A percentile compares a stretch with the other conserved stretches of the same genome.
Evolutionary conservation across 2,888 invertebrate genomes (phyloP).

Genomic region (Drosophila nigritarsus): DNA sequence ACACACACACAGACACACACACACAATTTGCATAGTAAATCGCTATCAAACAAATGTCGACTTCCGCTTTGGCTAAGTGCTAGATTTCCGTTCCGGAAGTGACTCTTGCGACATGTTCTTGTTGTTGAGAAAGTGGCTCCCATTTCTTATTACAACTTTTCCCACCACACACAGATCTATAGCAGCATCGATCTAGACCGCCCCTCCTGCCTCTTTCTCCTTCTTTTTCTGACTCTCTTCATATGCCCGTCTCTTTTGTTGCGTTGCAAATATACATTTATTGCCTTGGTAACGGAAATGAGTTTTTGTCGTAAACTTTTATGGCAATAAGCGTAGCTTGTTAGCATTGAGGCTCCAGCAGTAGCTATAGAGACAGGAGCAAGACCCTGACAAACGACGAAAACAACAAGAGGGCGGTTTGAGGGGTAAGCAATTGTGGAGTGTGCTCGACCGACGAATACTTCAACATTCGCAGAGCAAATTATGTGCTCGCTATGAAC

Average conservation of each 20-base stretch:
- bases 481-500: not conserved
- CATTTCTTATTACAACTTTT: slow-evolving; percentile 16
- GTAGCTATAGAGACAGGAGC: slow-evolving; percentile 34
- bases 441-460: not conserved
- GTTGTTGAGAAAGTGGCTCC: slow-evolving; percentile 7
- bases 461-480: not conserved
- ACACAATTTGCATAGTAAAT: slow-evolving; percentile 50
- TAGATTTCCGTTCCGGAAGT: slow-evolving; percentile 64
- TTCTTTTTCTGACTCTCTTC: not conserved
- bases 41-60: slow-evolving; percentile 59
- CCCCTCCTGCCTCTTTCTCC: not conserved
- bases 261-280: slow-evolving; percentile 61
- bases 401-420: slow-evolving; percentile 4
- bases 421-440: not conserved
- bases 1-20: not conserved
- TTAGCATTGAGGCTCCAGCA: slow-evolving; percentile 41
- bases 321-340: slow-evolving; percentile 76
- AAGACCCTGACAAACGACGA: slow-evolving; percentile 21
- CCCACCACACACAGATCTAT: slow-evolving; percentile 30
- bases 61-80: slow-evolving; percentile 71
- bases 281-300: slow-evolving; percentile 77
- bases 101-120: slow-evolving; percentile 41
- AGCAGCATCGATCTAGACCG: slow-evolving; percentile 40
- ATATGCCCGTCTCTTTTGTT: slow-evolving; percentile 18
- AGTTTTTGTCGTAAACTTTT: slow-evolving; percentile 81